Base-by-base conservation (phyloP, 2,797 vertebrate species). In the Decapterus maruadsi region DNA sequence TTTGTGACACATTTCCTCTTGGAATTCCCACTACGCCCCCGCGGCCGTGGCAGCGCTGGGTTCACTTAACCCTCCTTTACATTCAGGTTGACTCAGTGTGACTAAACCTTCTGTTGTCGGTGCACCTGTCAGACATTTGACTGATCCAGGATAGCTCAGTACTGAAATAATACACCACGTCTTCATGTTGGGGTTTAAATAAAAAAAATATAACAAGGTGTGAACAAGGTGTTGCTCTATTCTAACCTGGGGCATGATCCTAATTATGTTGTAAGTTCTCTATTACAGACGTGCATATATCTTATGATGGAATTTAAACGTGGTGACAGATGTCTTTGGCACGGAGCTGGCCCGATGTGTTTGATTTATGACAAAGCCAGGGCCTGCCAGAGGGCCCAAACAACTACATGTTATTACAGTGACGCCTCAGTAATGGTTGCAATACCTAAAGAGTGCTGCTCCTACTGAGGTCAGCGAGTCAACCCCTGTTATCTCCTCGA, bases 1-100 rank as follows among this genome's bases (percentile, higher is more conserved):
- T 14, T 68, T 70, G 77, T 92, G 91, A 94, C 93, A 94, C 90
- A 84, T 91, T 93, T 94, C 87, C 92, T 90, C 73, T 85, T 76
- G 74, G 85, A 91, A 75, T 90, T 86, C 86, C 85, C 88, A 63
- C 83, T 90, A 75, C 73, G 66, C 77, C 58, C 58, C 83, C 1
- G 58, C 67, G 77, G 85, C 80, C 51, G 77, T 55, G 84, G 74
- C 79, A 73, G 78, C 14, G 3, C 72, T 55, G 58, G 57, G 53
- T 64, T 72, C 71, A 71, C 60, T 86, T 80, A 60, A 61, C 79
- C 57, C 68, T 66, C 42, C 64, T 85, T 89, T 82, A 77, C 73
- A 50, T 62, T 68, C 12, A 6, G 31, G 22, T 72, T 67, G 78
- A 84, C 89, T 89, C 78, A 69, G 59, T 61, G 22, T 72, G 72